These are phyloP conservation scores for Platyscapa corneri DNA, from an alignment of 1,140 invertebrate species.

Conservation along the genomic window DNA sequence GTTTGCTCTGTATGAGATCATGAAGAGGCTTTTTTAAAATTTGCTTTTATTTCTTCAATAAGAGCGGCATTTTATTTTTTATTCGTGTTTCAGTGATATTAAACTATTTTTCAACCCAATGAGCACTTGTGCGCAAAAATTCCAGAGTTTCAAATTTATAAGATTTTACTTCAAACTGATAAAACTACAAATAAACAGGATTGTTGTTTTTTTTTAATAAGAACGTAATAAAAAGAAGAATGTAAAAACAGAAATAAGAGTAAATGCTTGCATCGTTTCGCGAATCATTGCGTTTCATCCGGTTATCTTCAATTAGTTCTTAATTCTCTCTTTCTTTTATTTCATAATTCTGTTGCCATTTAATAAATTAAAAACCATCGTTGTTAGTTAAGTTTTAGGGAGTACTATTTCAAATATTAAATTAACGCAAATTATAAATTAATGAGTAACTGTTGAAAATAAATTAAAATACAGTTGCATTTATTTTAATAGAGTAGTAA, in stretches of 20 bases:
- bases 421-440: background rate
- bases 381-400: background rate
- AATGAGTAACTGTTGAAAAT: too few species aligned
- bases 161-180: too few species aligned
- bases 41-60: too few species aligned
- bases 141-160: too few species aligned
- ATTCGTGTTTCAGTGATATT: too few species aligned
- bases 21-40: too few species aligned
- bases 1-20: too few species aligned
- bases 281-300: background rate
- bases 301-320: conserved; percentile 2
- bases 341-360: background rate
- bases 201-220: background rate
- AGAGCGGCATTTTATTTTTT: too few species aligned
- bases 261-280: background rate
- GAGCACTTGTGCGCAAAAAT: too few species aligned
- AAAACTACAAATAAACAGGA: background rate
- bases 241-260: background rate
- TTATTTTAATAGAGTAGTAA: background rate
- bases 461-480: background rate
- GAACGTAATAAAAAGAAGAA: background rate
- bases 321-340: background rate
- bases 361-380: too few species aligned
- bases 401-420: background rate
- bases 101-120: too few species aligned